A percentile compares a stretch with the other conserved stretches of the same genome.
These are phyloP conservation scores for Gobio gobio DNA, from an alignment of 2,113 vertebrate species.

Conservation along the genomic window DNA sequence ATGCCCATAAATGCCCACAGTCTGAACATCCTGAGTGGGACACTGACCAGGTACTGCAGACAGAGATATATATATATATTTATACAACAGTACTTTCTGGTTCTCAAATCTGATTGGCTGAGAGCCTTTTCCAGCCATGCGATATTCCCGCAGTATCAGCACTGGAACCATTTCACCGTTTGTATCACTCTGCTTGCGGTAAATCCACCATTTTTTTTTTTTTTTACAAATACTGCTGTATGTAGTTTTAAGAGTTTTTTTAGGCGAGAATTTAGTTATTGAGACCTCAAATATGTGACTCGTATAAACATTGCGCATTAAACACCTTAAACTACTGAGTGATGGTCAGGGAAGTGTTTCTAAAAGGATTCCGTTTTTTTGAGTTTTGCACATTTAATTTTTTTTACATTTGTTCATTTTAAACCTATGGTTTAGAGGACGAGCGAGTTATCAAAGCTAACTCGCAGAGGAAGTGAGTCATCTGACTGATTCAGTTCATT, in stretches of 20 bases:
- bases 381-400: not conserved
- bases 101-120: not conserved
- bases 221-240: too few species aligned
- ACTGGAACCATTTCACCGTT: not conserved
- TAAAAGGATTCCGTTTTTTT: not conserved
- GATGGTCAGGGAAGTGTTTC: not conserved
- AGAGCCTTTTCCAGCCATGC: not conserved
- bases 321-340: not conserved
- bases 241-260: too few species aligned
- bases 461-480: too few species aligned
- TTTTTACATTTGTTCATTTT: not conserved
- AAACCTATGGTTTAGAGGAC: not conserved
- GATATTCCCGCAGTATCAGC: not conserved
- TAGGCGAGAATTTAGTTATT: too few species aligned
- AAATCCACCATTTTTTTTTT: too few species aligned
- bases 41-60: conserved; percentile 86
- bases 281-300: too few species aligned
- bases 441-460: not conserved
- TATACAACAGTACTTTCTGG: too few species aligned
- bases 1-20: conserved; percentile 93
- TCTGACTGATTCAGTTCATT: not conserved
- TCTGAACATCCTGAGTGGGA: conserved; percentile 94
- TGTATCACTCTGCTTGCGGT: not conserved
- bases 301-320: not conserved
- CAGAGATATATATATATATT: conserved; percentile 37